phyloP scores from a whole-genome alignment of 2,888 invertebrate genomes.

The Agrotis segetum region DNA sequence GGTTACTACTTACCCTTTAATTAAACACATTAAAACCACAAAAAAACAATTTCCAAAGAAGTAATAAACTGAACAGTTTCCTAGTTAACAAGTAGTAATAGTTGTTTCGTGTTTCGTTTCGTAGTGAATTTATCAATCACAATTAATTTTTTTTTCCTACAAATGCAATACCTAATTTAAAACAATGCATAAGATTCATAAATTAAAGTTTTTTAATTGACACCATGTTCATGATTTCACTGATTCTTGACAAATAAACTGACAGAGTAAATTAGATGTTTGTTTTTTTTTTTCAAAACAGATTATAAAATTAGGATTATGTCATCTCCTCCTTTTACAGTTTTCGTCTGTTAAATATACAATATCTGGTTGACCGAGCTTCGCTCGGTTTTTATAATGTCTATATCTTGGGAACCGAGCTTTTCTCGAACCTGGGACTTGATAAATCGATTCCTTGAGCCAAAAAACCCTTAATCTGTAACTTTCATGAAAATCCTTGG shows the following conservation, averaged over 20 bases:
- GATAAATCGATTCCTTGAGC: too few species aligned
- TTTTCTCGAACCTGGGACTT: too few species aligned
- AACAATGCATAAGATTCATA: neutral
- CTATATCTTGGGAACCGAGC: too few species aligned
- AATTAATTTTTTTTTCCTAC: neutral
- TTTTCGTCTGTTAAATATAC: neutral
- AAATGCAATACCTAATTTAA: slow-evolving; percentile 7
- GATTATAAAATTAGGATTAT: neutral
- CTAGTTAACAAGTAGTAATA: neutral
- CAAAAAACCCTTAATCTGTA: too few species aligned
- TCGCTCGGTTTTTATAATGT: too few species aligned
- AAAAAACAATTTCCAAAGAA: neutral
- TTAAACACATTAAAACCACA: neutral
- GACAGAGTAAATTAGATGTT: neutral
- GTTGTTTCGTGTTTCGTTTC: neutral
- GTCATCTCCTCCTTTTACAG: neutral
- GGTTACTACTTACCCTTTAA: slow-evolving; percentile 1
- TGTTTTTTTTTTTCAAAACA: neutral
- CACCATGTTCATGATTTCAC: neutral
- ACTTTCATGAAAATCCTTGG: too few species aligned
- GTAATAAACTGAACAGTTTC: neutral
- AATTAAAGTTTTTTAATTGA: neutral
- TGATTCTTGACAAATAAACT: neutral
- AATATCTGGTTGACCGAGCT: too few species aligned
- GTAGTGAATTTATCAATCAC: neutral